Evolutionary conservation across 2,113 vertebrate species (phyloP).

Genomic region (Ictalurus punctatus): DNA sequence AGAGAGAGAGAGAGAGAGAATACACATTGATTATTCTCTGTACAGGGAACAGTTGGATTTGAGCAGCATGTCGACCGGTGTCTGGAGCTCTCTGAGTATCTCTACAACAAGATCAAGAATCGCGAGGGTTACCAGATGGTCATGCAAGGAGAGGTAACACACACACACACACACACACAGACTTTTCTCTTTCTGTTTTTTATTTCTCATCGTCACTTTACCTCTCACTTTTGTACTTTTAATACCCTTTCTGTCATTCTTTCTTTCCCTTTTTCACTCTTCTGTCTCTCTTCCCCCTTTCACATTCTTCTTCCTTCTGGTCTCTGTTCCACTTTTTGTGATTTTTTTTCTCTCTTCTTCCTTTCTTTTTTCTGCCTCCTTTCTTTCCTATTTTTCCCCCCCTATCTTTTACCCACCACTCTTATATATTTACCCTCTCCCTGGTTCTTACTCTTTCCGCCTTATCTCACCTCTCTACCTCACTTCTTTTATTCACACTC

Average conservation of each 20-base stretch:
- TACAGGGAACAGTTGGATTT: conserved; percentile 93
- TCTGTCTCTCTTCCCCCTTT: neutral
- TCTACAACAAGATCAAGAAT: conserved; percentile 95
- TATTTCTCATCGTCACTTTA: neutral
- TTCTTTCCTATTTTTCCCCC: neutral
- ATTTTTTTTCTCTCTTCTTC: neutral
- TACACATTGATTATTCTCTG: conserved; percentile 18
- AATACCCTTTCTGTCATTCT: neutral
- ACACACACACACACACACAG: conserved; percentile 16
- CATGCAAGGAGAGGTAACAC: conserved; percentile 87
- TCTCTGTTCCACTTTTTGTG: neutral
- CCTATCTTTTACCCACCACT: neutral
- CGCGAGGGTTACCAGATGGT: conserved; percentile 97
- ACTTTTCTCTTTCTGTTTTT: neutral
- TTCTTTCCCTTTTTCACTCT: neutral
- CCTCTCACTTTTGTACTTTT: neutral
- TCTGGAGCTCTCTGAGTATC: conserved; percentile 92
- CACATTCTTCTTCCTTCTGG: neutral
- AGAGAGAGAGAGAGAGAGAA: conserved; percentile 1
- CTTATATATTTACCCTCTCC: neutral
- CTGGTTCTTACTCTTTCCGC: neutral
- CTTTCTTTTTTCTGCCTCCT: neutral
- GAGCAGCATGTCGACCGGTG: conserved; percentile 98
- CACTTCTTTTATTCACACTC: neutral
- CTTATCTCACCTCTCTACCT: neutral